Percentiles rank a stretch among this genome's conserved stretches.
Conservation (phyloP, 2,888 invertebrate genomes). For the Agrotis exclamationis region DNA sequence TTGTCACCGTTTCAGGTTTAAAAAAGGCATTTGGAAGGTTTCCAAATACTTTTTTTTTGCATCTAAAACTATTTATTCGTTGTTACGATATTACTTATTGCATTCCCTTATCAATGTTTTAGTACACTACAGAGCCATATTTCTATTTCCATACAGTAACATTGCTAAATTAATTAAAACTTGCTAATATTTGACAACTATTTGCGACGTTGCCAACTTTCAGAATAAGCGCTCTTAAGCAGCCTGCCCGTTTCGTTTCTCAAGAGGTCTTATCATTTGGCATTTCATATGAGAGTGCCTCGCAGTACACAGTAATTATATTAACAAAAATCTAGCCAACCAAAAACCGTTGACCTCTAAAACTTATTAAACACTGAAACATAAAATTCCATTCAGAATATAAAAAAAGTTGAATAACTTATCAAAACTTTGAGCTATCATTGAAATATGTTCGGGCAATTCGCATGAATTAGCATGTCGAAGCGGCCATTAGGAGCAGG, state of each 20-base stretch:
- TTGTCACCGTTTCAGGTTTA: too few species aligned
- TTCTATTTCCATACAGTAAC: too few species aligned
- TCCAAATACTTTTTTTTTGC: too few species aligned
- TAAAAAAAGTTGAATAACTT: constrained; percentile 37
- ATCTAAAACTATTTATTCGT: too few species aligned
- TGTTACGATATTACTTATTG: too few species aligned
- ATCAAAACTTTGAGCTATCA: constrained; percentile 36
- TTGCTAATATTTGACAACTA: too few species aligned
- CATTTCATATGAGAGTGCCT: constrained; percentile 15
- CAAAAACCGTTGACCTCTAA: not conserved
- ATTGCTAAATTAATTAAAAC: too few species aligned
- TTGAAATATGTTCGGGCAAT: constrained; percentile 47
- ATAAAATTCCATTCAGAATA: constrained; percentile 27
- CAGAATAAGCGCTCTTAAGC: too few species aligned
- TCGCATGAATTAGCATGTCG: constrained; percentile 38
- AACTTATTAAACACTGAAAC: constrained; percentile 26
- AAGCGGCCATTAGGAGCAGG: constrained; percentile 19
- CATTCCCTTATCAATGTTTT: too few species aligned
- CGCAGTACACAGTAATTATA: not conserved
- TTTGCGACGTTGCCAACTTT: too few species aligned
- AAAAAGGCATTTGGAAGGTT: too few species aligned
- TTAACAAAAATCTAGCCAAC: not conserved
- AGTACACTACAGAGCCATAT: too few species aligned
- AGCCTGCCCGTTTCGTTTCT: not conserved
- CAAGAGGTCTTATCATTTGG: constrained; percentile 9